Percentiles rank a stretch among this genome's conserved stretches.
phyloP scores from a whole-genome alignment of 2,888 invertebrate genomes.

The Hoplodrina ambigua region DNA sequence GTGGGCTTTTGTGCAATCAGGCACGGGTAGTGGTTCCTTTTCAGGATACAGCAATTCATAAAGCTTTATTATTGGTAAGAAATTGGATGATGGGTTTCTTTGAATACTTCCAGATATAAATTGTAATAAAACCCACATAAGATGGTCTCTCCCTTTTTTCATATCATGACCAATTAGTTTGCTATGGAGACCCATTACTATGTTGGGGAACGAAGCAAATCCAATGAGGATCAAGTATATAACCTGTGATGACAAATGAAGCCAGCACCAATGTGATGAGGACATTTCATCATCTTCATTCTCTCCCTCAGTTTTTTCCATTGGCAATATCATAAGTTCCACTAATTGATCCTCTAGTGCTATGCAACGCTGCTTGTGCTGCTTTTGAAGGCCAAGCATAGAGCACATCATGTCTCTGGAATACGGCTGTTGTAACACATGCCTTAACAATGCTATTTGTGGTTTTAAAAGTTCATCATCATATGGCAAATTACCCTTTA shows the following conservation, averaged over 20 bases:
- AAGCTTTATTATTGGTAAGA: conserved; percentile 96
- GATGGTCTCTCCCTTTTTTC: conserved; percentile 97
- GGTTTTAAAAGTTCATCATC: conserved; percentile 96
- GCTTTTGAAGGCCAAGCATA: conserved; percentile 98
- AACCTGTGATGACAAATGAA: conserved; percentile 97
- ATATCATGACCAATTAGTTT: conserved; percentile 95
- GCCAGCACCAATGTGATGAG: conserved; percentile 96
- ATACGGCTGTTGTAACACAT: conserved; percentile 98
- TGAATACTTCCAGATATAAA: conserved; percentile 99
- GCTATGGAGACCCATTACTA: conserved; percentile 96
- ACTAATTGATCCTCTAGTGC: conserved; percentile 98
- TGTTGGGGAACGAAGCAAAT: conserved; percentile 97
- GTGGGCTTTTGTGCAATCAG: conserved; percentile 96
- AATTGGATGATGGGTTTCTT: conserved; percentile 96
- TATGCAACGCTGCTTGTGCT: conserved; percentile 96
- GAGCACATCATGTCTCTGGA: conserved; percentile 98
- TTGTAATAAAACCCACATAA: conserved; percentile 99
- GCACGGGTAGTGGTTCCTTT: conserved; percentile 96
- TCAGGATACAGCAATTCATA: conserved; percentile 98
- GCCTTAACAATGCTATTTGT: conserved; percentile 96
- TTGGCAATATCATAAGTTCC: conserved; percentile 96
- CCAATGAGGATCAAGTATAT: conserved; percentile 98
- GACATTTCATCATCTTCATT: conserved; percentile 91
- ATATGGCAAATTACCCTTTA: conserved; percentile 95
- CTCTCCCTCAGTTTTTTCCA: conserved; percentile 96